Base-by-base conservation (phyloP, 2,888 invertebrate genomes). In the Ectobius pallidus region DNA sequence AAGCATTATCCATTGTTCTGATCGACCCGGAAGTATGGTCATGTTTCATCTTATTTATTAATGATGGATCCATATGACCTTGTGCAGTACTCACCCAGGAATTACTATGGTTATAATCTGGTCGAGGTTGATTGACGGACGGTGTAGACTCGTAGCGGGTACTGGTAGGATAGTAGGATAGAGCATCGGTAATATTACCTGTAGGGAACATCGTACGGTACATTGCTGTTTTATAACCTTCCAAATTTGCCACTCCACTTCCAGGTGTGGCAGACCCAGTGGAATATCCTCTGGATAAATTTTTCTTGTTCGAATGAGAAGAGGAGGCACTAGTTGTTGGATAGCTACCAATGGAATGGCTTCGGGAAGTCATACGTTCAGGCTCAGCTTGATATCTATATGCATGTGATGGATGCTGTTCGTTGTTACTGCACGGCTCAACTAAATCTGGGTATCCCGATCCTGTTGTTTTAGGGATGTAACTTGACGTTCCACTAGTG, bases 141-240 rank as follows among this genome's bases (percentile, higher is more conserved):
- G 65, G 65, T 30, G 65, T 49, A 20, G 63, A 32, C 67, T 89
- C 89, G 77, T 89, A 89, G 76, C 89, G 83, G 68, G 86, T 87
- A 42, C 89, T 91, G 1, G 91, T 91, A 1, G 94, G 94, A 81
- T 94, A 94, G 78, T 93, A 94, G 0, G 92, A 91, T 7, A 94
- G 83, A 16, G 93, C 92, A 81, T 94, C 94, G 0, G 92, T 94
- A 27, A 94, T 87, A 73, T 84, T 83, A 3, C 91, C 89, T 1
- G 90, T 87, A 49, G 92, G 91, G 79, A 91, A 92, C 84, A 89
- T 90, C 39, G 88, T 85, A 71, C 91, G 86, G 79, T 90, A 89
- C 82, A 88, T 86, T 1, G 87, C 86, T 49, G 85, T 84, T 83
- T 91, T 91, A 79, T 89, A 90, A 18, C 84, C 85, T 69, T 91